Percentiles rank a stretch among this genome's conserved stretches.
Evolutionary conservation across 2,888 invertebrate genomes (phyloP).

Genomic region (Eilema griseolum): DNA sequence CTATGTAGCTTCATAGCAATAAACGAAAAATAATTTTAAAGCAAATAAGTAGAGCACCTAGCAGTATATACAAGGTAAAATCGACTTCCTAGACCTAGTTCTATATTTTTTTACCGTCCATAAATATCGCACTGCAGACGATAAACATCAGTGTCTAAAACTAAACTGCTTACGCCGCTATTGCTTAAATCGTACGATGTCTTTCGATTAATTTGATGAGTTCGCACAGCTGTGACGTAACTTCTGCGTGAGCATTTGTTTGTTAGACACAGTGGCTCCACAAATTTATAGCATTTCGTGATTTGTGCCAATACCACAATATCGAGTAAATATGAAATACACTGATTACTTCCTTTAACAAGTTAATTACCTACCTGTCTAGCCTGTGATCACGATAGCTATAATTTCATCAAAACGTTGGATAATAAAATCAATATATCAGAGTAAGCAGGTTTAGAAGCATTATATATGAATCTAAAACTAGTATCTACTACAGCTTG

Average conservation of each 20-base stretch:
- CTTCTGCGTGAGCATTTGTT: conserved; percentile 42
- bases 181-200: conserved; percentile 47
- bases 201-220: conserved; percentile 27
- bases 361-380: neutral
- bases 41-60: neutral
- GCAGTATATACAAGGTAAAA: neutral
- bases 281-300: conserved; percentile 18
- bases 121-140: neutral
- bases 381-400: neutral
- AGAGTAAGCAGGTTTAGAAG: conserved; percentile 1
- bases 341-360: neutral
- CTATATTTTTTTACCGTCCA: neutral
- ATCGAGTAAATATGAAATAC: neutral
- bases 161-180: conserved; percentile 36
- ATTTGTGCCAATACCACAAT: conserved; percentile 21
- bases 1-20: neutral
- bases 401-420: neutral
- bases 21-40: neutral
- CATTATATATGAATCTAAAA: neutral
- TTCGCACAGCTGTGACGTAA: conserved; percentile 44
- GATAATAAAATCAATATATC: neutral
- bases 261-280: conserved; percentile 47
- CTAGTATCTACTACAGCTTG: conserved; percentile 5
- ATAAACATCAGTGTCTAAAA: conserved; percentile 14
- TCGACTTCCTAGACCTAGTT: conserved; percentile 2